Percentiles rank a stretch among this genome's conserved stretches.
Conservation (phyloP, 2,888 invertebrate species). For the Cryptocephalus primarius region DNA sequence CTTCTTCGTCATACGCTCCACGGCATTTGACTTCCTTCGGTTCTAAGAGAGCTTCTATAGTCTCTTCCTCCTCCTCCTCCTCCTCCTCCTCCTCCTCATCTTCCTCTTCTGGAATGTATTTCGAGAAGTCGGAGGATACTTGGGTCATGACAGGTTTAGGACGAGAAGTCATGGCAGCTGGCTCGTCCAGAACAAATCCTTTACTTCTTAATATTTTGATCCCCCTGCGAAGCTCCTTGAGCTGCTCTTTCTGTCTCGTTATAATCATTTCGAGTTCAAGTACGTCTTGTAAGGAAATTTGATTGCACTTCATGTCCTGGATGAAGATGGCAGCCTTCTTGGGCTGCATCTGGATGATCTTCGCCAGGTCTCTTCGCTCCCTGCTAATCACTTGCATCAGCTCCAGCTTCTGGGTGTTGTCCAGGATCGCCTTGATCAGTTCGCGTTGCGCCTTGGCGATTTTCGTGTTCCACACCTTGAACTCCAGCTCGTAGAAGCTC, state of each 20-base stretch:
- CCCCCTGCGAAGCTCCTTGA: conserved; percentile 24
- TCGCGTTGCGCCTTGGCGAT: conserved; percentile 31
- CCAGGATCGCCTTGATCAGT: conserved; percentile 38
- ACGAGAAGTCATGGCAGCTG: too few relatives aligned
- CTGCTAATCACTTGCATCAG: conserved; percentile 43
- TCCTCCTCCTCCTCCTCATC: too few relatives aligned
- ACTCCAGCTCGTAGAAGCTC: conserved; percentile 36
- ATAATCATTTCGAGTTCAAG: conserved; percentile 33
- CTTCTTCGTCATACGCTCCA: too few relatives aligned
- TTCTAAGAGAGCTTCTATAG: neutral
- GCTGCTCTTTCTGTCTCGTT: conserved; percentile 32
- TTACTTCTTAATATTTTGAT: conserved; percentile 30
- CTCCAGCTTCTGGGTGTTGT: conserved; percentile 45
- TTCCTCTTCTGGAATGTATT: too few relatives aligned
- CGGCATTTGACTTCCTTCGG: too few relatives aligned
- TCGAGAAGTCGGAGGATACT: too few relatives aligned
- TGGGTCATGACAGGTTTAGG: too few relatives aligned
- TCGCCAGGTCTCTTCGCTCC: conserved; percentile 41
- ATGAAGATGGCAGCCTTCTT: conserved; percentile 10
- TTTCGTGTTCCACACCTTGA: conserved; percentile 33
- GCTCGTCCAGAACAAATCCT: conserved; percentile 12
- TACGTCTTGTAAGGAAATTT: conserved; percentile 32
- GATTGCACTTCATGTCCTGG: conserved; percentile 18
- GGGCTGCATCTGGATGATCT: conserved; percentile 33
- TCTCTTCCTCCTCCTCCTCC: too few relatives aligned